Base-by-base conservation (phyloP, 2,888 invertebrate genomes). In the Drosophila tripunctata region DNA sequence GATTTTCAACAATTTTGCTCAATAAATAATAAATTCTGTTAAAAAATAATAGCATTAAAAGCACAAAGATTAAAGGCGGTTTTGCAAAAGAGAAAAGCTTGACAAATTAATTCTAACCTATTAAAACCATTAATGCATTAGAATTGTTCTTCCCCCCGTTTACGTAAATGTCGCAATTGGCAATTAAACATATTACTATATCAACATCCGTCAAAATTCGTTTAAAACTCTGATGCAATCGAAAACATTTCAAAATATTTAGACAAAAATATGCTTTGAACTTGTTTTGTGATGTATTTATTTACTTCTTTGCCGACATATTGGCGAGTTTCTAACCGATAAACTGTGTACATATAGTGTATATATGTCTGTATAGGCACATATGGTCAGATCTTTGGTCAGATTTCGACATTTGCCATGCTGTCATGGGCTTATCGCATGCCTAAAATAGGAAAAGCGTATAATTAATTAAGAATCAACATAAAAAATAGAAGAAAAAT, bases 381-480 rank as follows among this genome's bases (percentile, higher is more conserved):
- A 47, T 10, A 30, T 52, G 22, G 52, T 19, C n/a, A 24, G 8
- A 27, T 10, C 27, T 27, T 27, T 52, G 19, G 66, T 35, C 52
- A 38, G 60, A 65, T 73, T 65, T 61, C 72, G 41, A 65, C 60
- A 65, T 63, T 57, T 21, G 56, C 48, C 44, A 36, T 43, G 47
- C 27, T 41, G 60, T 40, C 50, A 21, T 51, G 30, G 14, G n/a
- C 48, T 76, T 73, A 80, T 78, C 80, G 66, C 56, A 57, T 51
- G 63, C 35, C 70, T 74, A 67, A 75, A 86, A 75, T 72, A 63
- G 65, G 69, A 75, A 62, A 63, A 72, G 19, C 56, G 60, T 19
- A 55, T 43, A 79, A 61, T 80, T 80, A 86, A 80, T 80, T 80
- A 70, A 83, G 78, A 77, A 43, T n/a, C n/a, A n/a, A 12, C 19